Percentiles rank a stretch among this genome's conserved stretches.
Evolutionary conservation across 2,888 invertebrate species (phyloP).

Genomic region (Neria commutata): DNA sequence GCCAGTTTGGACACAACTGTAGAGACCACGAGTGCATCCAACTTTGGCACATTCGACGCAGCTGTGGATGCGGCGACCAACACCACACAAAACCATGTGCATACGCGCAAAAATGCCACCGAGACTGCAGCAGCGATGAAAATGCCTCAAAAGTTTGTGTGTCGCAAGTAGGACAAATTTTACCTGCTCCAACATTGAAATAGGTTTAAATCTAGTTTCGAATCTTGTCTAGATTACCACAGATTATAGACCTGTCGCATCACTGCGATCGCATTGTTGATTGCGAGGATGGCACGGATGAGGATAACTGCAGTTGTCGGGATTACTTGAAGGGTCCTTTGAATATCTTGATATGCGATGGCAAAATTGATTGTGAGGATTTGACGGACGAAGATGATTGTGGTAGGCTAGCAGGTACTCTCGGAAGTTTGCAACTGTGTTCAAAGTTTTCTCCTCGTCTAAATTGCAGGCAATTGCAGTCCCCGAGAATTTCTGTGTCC

Average conservation of each 20-base stretch:
- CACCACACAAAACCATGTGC: too few relatives aligned
- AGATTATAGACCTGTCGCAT: slow-evolving; percentile 67
- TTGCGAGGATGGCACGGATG: slow-evolving; percentile 85
- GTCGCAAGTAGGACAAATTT: slow-evolving; percentile 41
- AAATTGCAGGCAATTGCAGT: slow-evolving; percentile 67
- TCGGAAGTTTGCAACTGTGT: not conserved
- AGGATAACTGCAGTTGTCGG: slow-evolving; percentile 73
- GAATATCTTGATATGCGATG: slow-evolving; percentile 74
- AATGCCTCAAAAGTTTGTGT: slow-evolving; percentile 46
- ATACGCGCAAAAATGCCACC: not conserved
- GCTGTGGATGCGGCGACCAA: too few relatives aligned
- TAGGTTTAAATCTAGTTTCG: not conserved
- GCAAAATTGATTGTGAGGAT: slow-evolving; percentile 75
- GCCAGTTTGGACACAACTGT: not conserved
- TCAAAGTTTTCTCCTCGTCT: not conserved
- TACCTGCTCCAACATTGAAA: not conserved
- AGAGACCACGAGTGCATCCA: not conserved
- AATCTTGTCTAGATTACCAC: slow-evolving; percentile 67
- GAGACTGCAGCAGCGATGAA: not conserved
- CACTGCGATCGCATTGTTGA: slow-evolving; percentile 74
- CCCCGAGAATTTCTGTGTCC: slow-evolving; percentile 69
- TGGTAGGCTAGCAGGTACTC: slow-evolving; percentile 63
- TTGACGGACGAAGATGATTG: slow-evolving; percentile 77
- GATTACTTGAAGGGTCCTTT: slow-evolving; percentile 67
- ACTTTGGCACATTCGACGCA: not conserved